Evolutionary conservation across 2,888 invertebrate species (phyloP), one percentile per base, ranked within the genome.

Genomic region (Tigriopus californicus): DNA sequence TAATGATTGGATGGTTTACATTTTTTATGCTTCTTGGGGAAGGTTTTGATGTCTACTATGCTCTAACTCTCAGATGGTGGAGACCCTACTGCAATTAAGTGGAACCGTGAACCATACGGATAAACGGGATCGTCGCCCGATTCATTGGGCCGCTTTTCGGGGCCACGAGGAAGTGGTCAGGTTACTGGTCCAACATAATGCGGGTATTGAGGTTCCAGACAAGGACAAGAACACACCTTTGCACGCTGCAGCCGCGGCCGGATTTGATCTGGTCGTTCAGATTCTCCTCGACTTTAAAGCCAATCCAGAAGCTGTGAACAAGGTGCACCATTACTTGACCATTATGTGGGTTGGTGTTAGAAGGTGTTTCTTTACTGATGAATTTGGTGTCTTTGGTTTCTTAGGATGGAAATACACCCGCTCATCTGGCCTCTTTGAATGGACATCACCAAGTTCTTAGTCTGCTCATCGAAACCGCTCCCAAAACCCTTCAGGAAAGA

Each of bases 111-210:
- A 80, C 68, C 77, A 77, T 1, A 76, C 76, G 65, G 80, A 80
- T 67, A 80, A 79, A 67, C 76, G 76, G 65, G 79, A 79, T 62
- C 67, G 77, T 25, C 71, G 77, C 49, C 78, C 80, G 8, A 69
- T 80, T 47, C 80, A 80, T 69, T 79, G 75, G 69, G 80, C 80
- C 4, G 76, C 78, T 1, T 75, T 75, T 66, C 76, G 76, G 72
- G 79, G 79, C 1, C 76, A 79, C 64, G 68, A 70, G 3, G 70
- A 70, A 33, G 72, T 73, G 1, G 69, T 74, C 1, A 72, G 72
- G 60, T 62, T 74, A 10, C 65, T 77, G 10, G 65, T 76, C 51
- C 68, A 69, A 58, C 68, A 69, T 61, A 71, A 70, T 20, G 76
- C 75, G 12, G 75, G 76, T 61, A 68, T 75, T 33, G 74, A 75